Percentiles rank a stretch among this genome's conserved stretches.
Evolutionary conservation across 2,113 vertebrate species (phyloP).

Genomic region (Struthio camelus): DNA sequence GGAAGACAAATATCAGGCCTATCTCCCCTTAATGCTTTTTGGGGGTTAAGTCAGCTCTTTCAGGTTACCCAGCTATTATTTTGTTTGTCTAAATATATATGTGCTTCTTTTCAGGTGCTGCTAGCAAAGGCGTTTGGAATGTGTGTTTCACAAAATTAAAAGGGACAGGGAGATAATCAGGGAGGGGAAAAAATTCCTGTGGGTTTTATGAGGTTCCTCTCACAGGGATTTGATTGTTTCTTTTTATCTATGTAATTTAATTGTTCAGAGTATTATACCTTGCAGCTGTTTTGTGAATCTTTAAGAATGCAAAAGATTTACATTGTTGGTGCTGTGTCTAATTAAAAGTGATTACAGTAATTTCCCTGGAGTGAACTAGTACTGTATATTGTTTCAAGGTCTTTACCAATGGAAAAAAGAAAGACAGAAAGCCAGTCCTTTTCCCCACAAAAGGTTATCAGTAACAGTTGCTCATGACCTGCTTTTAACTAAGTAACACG

Average conservation of each 20-base stretch:
- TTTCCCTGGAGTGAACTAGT: slow-evolving; percentile 10
- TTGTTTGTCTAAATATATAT: slow-evolving; percentile 15
- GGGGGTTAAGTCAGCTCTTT: neutral
- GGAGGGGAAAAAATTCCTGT: neutral
- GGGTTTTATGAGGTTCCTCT: neutral
- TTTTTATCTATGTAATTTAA: slow-evolving; percentile 12
- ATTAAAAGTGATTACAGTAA: slow-evolving; percentile 45
- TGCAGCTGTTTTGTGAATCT: slow-evolving; percentile 23
- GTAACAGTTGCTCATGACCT: neutral
- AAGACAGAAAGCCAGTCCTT: neutral
- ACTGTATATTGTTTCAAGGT: slow-evolving; percentile 12
- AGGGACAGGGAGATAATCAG: neutral
- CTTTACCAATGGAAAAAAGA: neutral
- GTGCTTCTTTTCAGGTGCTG: slow-evolving; percentile 24
- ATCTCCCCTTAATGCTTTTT: neutral
- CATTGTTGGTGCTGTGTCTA: neutral
- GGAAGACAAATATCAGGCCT: neutral
- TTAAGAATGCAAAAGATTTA: slow-evolving; percentile 30
- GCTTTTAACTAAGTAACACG: neutral
- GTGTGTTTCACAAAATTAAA: neutral
- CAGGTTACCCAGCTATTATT: neutral
- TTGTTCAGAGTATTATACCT: slow-evolving; percentile 1
- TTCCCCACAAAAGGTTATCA: neutral
- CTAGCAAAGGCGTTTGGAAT: neutral
- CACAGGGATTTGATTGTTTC: neutral